A percentile compares a stretch with the other conserved stretches of the same genome.
Conservation (phyloP, 2,888 invertebrate species). For the Nomada goodeniana region DNA sequence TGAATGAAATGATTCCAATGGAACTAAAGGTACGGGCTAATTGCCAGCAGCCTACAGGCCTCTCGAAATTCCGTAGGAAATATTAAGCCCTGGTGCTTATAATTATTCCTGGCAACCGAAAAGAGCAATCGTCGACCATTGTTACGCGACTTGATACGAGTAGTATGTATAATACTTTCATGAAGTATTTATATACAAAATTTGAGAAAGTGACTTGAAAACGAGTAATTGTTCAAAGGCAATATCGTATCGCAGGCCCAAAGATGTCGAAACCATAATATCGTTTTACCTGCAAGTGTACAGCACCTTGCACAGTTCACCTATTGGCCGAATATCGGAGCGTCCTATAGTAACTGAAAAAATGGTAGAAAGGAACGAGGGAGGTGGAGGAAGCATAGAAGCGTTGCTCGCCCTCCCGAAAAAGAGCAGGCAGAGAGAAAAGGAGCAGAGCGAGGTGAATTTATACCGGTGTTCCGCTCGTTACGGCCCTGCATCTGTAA, state of each 20-base stretch:
- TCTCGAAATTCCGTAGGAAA: conserved; percentile 67
- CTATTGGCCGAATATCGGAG: background rate
- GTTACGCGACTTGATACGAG: no score
- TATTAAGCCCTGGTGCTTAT: conserved; percentile 44
- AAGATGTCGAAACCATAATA: no score
- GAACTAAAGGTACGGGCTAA: conserved; percentile 52
- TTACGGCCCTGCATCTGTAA: conserved; percentile 65
- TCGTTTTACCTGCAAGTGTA: background rate
- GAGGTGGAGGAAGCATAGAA: background rate
- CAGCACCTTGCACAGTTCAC: background rate
- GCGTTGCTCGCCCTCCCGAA: conserved; percentile 18
- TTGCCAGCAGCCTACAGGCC: conserved; percentile 60
- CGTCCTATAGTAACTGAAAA: background rate
- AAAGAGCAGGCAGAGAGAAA: conserved; percentile 12
- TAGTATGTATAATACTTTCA: no score
- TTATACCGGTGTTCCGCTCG: conserved; percentile 49
- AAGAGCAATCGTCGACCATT: background rate
- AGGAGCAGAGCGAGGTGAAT: conserved; percentile 28
- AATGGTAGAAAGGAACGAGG: background rate
- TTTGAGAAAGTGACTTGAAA: no score
- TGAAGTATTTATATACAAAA: no score
- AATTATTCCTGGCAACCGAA: conserved; percentile 2
- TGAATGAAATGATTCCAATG: conserved; percentile 65
- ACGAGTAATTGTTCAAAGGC: no score
- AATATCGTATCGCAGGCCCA: no score